These are phyloP conservation scores for Dyspetes luteomarginatus DNA, from an alignment of 2,888 invertebrate genomes.

Conservation along the genomic window DNA sequence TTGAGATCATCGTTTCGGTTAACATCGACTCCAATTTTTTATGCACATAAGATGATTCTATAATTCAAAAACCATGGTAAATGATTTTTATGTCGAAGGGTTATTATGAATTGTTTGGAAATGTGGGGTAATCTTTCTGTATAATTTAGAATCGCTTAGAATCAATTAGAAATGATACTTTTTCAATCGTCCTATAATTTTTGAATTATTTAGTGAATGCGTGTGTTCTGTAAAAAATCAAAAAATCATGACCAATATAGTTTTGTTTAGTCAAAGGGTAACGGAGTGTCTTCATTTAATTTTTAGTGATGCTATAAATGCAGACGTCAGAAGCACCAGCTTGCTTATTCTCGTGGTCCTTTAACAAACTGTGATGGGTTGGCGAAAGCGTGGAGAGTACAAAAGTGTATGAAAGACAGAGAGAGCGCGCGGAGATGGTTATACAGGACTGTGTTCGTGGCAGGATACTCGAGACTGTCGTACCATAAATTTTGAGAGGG, in stretches of 20 bases:
- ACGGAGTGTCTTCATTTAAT: conserved; percentile 25
- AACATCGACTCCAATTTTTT: too few species aligned
- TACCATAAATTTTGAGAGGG: conserved; percentile 72
- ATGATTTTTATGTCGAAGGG: too few species aligned
- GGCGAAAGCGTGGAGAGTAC: conserved; percentile 29
- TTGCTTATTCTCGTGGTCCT: conserved; percentile 27
- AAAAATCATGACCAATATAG: neutral
- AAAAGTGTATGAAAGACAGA: conserved; percentile 30
- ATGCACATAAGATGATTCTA: too few species aligned
- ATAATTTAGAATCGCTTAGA: too few species aligned
- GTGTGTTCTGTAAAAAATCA: neutral
- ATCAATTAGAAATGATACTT: conserved; percentile 4
- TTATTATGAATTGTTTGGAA: too few species aligned
- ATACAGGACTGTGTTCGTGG: conserved; percentile 22
- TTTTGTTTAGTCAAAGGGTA: neutral
- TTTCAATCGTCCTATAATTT: neutral
- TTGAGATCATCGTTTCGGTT: too few species aligned
- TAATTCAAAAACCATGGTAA: too few species aligned
- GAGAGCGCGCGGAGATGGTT: neutral
- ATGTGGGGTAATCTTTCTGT: too few species aligned
- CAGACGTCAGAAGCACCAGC: conserved; percentile 10
- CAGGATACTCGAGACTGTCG: conserved; percentile 67
- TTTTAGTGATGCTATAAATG: conserved; percentile 46
- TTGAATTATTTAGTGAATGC: neutral
- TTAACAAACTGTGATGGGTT: conserved; percentile 27